Base-by-base conservation (phyloP, 2,888 invertebrate species). In the Odontomyia ornata region DNA sequence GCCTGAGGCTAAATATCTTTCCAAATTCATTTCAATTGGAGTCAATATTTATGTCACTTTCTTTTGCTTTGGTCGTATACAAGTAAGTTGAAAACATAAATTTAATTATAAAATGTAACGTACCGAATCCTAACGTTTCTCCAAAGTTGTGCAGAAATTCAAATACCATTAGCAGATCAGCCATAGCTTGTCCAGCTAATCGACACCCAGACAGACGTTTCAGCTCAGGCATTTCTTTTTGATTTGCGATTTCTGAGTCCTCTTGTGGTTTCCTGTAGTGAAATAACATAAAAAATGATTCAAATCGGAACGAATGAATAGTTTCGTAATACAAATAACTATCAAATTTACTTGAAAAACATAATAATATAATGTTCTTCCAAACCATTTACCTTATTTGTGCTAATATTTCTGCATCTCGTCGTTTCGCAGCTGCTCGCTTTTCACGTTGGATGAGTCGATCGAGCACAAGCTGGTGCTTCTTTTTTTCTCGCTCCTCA, bases 91-190 rank as follows among this genome's bases (percentile, higher is more conserved):
- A 9, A 36, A 36, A 36, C 9, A 36, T 36, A 3, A 36, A 36
- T 36, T 5, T 36, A 36, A 36, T 36, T 36, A 5, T 36, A 9
- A 36, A 3, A 3, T 52, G 5, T 52, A 5, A 85, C 92, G 90
- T 83, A 95, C 95, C 95, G 83, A 98, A 96, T 76, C 97, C 97
- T 1, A 99, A 89, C 0, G 96, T 96, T 86, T 96, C 95, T 72
- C 96, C 96, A 84, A 99, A 99, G 88, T 97, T 98, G 83, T 97
- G 95, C 80, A 98, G 89, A 85, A 99, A 99, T 88, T 99, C 98
- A 84, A 95, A 94, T n/a, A 96, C 94, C 93, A 98, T 98, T 25
- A 99, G 88, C 60, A 95, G 89, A 86, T 98, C 95, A 0, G 95
- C 94, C 88, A 97, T 95, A 0, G 97, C 97, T 84, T 94, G 92